Evolutionary conservation across 1,140 invertebrate genomes (phyloP).

Genomic region (Euwallacea fornicatus): DNA sequence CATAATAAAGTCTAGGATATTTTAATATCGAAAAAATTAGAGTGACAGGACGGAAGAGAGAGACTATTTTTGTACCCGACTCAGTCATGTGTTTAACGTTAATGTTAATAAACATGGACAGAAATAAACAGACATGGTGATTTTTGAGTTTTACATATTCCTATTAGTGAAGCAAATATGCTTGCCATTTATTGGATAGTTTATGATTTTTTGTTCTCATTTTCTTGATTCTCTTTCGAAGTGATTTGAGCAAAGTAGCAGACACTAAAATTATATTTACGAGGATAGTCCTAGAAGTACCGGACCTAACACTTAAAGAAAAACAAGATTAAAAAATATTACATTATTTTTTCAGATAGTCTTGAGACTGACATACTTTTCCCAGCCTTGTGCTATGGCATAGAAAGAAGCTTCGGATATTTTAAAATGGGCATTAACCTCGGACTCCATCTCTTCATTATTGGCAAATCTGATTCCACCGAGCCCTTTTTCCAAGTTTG

Average conservation of each 20-base stretch:
- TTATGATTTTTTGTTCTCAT: slow-evolving; percentile 9
- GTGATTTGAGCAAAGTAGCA: too few species aligned
- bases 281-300: too few species aligned
- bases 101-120: slow-evolving; percentile 29
- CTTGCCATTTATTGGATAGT: slow-evolving; percentile 2
- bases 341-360: too few species aligned
- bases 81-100: slow-evolving; percentile 16
- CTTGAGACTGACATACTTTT: too few species aligned
- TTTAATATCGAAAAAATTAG: slow-evolving; percentile 19
- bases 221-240: neutral
- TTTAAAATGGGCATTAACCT: too few species aligned
- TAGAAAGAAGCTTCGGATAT: too few species aligned
- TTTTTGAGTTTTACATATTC: slow-evolving; percentile 24
- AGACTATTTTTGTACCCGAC: slow-evolving; percentile 15
- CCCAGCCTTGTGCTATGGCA: neutral
- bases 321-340: too few species aligned
- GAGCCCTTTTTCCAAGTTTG: too few species aligned
- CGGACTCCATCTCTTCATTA: too few species aligned
- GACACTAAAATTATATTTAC: too few species aligned
- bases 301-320: too few species aligned
- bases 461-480: too few species aligned
- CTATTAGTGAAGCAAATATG: slow-evolving; percentile 20
- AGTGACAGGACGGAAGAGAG: slow-evolving; percentile 20
- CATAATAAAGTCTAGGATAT: slow-evolving; percentile 26
- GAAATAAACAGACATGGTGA: slow-evolving; percentile 25